Evolutionary conservation across 2,113 vertebrate species (phyloP), one percentile per base, ranked within the genome.

Genomic region (Bathybates hornii): DNA sequence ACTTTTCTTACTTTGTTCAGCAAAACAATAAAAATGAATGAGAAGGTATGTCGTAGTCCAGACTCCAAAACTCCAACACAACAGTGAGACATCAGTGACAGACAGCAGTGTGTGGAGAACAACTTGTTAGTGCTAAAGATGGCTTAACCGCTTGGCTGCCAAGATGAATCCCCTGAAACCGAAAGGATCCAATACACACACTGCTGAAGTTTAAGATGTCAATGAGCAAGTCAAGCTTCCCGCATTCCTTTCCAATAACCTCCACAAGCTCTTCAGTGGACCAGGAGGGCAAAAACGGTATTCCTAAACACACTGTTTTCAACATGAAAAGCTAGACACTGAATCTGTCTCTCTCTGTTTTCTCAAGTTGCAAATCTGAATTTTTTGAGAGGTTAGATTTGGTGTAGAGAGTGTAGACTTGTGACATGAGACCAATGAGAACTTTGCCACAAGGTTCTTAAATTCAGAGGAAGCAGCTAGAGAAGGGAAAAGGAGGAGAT

Each of bases 391-490:
- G 61, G 61, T 66, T 66, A 36, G 61, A 66, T 66, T 36, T 17
- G 21, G 21, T 48, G 24, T 29, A 1, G 68, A 45, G 5, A 73
- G 41, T 45, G 13, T 17, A 73, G 41, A 73, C 66, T 45, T 66
- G 32, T 66, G 32, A 1, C 21, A 1, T 24, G 66, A 45, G 7
- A 76, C 53, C 16, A 34, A 12, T 43, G 82, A 87, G 76, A 71
- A 89, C 76, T 76, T 80, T 86, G 82, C 88, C 90, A 86, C 76
- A 36, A 87, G 80, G 36, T 76, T 45, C 21, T 73, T 48, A 73
- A 0, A 76, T 48, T 2, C 41, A 82, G 13, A 73, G 3, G 50
- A 52, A 88, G 34, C 34, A 9, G 59, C 59, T 56, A 54, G 43
- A 57, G 45, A 45, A 14, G 32, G 24, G 11, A 56, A 19, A 21